Conservation (phyloP, 2,888 invertebrate species). For the Eupithecia insigniata region DNA sequence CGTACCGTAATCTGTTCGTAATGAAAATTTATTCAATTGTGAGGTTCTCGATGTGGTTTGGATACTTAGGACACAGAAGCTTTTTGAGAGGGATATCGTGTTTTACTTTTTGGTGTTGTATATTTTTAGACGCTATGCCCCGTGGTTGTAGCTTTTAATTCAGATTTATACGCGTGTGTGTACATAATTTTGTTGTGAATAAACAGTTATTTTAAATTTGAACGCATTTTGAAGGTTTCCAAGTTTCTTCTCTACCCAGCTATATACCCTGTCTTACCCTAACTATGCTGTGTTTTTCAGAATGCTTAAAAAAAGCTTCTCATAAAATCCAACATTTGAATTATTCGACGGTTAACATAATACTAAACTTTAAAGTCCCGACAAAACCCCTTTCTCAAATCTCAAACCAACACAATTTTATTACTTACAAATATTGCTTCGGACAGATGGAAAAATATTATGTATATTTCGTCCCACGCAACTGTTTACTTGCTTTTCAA, state of each 20-base stretch:
- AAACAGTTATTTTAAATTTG: neutral
- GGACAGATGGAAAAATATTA: slow-evolving; percentile 45
- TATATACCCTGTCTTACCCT: too few relatives aligned
- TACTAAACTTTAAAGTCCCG: neutral
- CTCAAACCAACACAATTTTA: slow-evolving; percentile 26
- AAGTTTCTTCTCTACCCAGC: too few relatives aligned
- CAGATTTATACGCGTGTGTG: slow-evolving; percentile 16
- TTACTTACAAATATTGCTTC: slow-evolving; percentile 38
- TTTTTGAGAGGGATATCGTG: slow-evolving; percentile 35
- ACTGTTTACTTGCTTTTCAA: slow-evolving; percentile 57
- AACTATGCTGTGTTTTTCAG: too few relatives aligned
- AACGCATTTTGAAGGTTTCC: neutral
- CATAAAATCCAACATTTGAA: too few relatives aligned
- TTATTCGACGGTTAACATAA: neutral
- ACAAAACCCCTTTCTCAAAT: neutral
- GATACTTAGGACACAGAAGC: slow-evolving; percentile 25
- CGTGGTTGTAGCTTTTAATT: slow-evolving; percentile 19
- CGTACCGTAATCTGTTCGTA: slow-evolving; percentile 8
- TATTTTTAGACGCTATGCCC: slow-evolving; percentile 19
- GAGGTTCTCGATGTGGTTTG: slow-evolving; percentile 22
- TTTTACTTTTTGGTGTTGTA: slow-evolving; percentile 29
- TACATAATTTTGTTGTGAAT: too few relatives aligned
- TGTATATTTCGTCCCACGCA: slow-evolving; percentile 15
- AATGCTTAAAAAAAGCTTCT: too few relatives aligned
- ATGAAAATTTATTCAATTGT: slow-evolving; percentile 35